Evolutionary conservation across 2,797 vertebrate genomes (phyloP).

Genomic region (Alosa sapidissima): DNA sequence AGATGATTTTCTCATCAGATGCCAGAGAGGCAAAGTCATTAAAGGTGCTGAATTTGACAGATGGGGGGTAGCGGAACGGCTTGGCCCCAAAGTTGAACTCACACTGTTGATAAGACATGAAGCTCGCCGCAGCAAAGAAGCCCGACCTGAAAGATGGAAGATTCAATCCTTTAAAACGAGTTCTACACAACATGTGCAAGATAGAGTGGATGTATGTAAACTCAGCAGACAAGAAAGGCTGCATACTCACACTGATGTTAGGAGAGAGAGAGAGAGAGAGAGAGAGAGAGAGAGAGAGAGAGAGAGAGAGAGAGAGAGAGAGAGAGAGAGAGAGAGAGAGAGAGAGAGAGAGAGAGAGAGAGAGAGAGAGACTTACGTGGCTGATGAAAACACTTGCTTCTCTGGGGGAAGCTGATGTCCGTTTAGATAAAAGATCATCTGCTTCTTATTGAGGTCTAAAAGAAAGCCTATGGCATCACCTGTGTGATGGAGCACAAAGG

Average conservation of each 20-base stretch:
- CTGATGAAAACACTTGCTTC: constrained; percentile 97
- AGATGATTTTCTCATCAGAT: constrained; percentile 95
- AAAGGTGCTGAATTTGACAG: constrained; percentile 96
- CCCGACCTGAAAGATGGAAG: constrained; percentile 79
- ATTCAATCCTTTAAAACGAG: neutral
- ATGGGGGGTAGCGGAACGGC: constrained; percentile 92
- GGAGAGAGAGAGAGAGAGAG: too few relatives aligned
- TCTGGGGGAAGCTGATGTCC: constrained; percentile 95
- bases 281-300: neutral
- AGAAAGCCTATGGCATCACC: constrained; percentile 97
- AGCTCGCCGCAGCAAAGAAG: constrained; percentile 98
- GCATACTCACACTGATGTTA: too few relatives aligned
- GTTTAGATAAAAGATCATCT: constrained; percentile 98
- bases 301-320: too few relatives aligned
- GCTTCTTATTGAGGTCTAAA: constrained; percentile 96
- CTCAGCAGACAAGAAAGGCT: neutral
- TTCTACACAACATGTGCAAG: neutral
- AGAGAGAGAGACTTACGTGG: constrained; percentile 79
- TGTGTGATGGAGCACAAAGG: constrained; percentile 52
- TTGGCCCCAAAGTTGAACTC: constrained; percentile 99
- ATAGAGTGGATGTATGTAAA: neutral
- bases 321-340: too few relatives aligned
- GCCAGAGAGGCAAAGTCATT: constrained; percentile 94
- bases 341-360: neutral
- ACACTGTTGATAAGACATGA: constrained; percentile 99